phyloP scores from a whole-genome alignment of 2,888 invertebrate species.

The Macrosoma leucophasiata region DNA sequence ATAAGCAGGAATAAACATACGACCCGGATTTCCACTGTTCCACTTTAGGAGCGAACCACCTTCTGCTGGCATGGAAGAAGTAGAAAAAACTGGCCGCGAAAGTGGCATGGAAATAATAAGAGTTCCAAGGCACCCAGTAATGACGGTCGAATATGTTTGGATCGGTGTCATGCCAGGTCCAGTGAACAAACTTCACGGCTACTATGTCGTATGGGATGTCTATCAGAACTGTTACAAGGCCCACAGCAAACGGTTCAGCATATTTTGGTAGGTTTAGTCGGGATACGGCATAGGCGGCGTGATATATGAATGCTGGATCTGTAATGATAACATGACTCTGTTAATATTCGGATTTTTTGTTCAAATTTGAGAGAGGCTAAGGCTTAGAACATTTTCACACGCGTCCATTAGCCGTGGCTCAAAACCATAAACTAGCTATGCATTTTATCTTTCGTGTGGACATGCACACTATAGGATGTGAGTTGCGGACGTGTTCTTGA shows the following conservation, averaged over 20 bases:
- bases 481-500: too few relatives aligned
- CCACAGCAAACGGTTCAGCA: slow-evolving; percentile 80
- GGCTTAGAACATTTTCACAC: too few relatives aligned
- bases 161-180: slow-evolving; percentile 89
- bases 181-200: slow-evolving; percentile 85
- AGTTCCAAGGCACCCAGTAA: slow-evolving; percentile 90
- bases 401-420: too few relatives aligned
- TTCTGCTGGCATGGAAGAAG: slow-evolving; percentile 78
- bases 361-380: too few relatives aligned
- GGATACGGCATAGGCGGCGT: slow-evolving; percentile 74
- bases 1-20: too few relatives aligned
- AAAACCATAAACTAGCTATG: too few relatives aligned
- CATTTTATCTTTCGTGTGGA: too few relatives aligned
- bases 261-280: slow-evolving; percentile 72
- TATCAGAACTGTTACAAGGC: slow-evolving; percentile 80
- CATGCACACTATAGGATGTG: too few relatives aligned
- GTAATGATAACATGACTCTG: slow-evolving; percentile 24
- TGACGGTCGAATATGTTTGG: slow-evolving; percentile 82
- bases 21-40: slow-evolving; percentile 76
- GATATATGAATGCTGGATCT: slow-evolving; percentile 79
- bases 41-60: slow-evolving; percentile 65
- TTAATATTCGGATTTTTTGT: too few relatives aligned
- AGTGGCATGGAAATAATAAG: slow-evolving; percentile 87
- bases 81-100: slow-evolving; percentile 84
- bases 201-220: slow-evolving; percentile 89